phyloP scores from a whole-genome alignment of 2,888 invertebrate genomes.

The Dryobotodes eremita region DNA sequence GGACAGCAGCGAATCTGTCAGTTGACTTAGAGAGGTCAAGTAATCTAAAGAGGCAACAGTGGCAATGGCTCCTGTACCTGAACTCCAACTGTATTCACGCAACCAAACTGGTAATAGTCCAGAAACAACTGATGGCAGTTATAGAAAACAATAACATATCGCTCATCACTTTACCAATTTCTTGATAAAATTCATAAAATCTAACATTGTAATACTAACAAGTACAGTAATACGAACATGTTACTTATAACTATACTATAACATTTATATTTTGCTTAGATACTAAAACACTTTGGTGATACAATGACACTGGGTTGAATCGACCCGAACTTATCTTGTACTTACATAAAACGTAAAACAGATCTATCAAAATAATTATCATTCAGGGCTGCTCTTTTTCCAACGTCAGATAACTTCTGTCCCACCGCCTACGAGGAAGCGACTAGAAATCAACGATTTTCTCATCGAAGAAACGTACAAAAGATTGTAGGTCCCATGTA shows the following conservation, averaged over 20 bases:
- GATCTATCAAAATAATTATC: slow-evolving; percentile 41
- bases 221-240: slow-evolving; percentile 7
- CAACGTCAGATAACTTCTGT: not conserved
- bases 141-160: not conserved
- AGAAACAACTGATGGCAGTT: too few relatives aligned
- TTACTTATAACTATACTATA: slow-evolving; percentile 12
- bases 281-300: slow-evolving; percentile 19
- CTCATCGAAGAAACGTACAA: too few relatives aligned
- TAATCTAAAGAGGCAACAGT: too few relatives aligned
- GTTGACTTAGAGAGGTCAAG: too few relatives aligned
- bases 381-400: not conserved
- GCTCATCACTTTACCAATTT: slow-evolving; percentile 35
- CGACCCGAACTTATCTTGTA: slow-evolving; percentile 19
- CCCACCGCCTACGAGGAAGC: too few relatives aligned
- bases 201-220: slow-evolving; percentile 32
- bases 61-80: too few relatives aligned
- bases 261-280: slow-evolving; percentile 23
- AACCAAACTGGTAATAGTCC: too few relatives aligned
- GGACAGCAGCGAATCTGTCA: too few relatives aligned
- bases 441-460: too few relatives aligned
- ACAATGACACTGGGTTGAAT: slow-evolving; percentile 10
- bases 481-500: too few relatives aligned
- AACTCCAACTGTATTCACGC: too few relatives aligned
- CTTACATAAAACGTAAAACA: slow-evolving; percentile 28
- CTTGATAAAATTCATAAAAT: slow-evolving; percentile 13